Conservation (phyloP, 2,113 vertebrate species). For the Mobula hypostoma region DNA sequence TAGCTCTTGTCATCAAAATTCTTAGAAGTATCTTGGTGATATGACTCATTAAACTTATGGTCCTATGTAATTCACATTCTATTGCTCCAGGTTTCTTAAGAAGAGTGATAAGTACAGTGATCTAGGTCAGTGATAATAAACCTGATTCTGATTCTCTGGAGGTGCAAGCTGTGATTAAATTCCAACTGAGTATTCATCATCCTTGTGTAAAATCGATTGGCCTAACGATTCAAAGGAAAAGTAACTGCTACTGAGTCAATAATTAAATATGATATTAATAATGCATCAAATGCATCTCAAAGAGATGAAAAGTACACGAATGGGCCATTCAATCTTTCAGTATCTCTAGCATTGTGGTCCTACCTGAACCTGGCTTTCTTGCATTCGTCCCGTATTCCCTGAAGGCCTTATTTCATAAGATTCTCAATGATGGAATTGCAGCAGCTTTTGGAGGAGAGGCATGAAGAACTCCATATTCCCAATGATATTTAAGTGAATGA, state of each 20-base stretch:
- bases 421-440: not conserved
- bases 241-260: too few relatives aligned
- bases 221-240: not conserved
- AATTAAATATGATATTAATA: not conserved
- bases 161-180: too few relatives aligned
- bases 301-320: not conserved
- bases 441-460: not conserved
- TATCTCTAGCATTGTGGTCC: not conserved
- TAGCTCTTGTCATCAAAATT: too few relatives aligned
- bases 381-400: not conserved
- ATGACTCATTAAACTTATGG: too few relatives aligned
- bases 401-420: not conserved
- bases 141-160: too few relatives aligned
- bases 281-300: not conserved
- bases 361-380: not conserved
- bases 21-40: too few relatives aligned
- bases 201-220: not conserved
- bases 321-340: not conserved
- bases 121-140: too few relatives aligned
- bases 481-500: not conserved
- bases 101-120: too few relatives aligned
- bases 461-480: not conserved
- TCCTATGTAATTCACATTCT: too few relatives aligned
- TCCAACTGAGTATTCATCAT: not conserved
- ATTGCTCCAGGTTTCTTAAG: too few relatives aligned